Evolutionary conservation across 2,113 vertebrate genomes (phyloP).

Genomic region (Malurus cyaneus): DNA sequence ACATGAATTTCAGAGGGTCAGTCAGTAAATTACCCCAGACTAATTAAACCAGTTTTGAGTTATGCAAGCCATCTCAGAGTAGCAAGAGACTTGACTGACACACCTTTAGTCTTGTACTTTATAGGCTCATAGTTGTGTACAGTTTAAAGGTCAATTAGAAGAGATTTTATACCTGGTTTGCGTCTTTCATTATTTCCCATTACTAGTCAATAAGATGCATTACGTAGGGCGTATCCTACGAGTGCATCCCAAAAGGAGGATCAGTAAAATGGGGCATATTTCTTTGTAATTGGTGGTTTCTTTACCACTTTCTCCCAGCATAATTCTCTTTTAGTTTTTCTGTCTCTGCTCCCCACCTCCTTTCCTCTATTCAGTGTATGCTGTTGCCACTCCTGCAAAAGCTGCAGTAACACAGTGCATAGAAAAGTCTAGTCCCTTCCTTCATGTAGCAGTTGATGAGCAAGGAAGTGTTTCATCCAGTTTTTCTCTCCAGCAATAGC

Average conservation of each 20-base stretch:
- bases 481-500: not conserved
- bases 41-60: constrained; percentile 52
- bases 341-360: not conserved
- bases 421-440: not conserved
- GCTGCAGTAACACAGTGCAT: not conserved
- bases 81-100: not conserved
- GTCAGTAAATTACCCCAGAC: not conserved
- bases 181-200: not conserved
- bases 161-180: not conserved
- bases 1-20: constrained; percentile 10
- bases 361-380: not conserved
- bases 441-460: not conserved
- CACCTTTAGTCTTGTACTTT: not conserved
- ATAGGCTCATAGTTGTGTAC: not conserved
- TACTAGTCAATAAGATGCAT: not conserved
- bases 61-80: constrained; percentile 15
- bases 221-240: not conserved
- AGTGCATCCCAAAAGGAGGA: not conserved
- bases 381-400: not conserved
- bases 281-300: not conserved
- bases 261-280: not conserved
- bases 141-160: not conserved
- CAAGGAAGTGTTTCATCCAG: not conserved
- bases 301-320: not conserved
- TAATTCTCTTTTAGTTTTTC: not conserved